Base-by-base conservation (phyloP, 2,113 vertebrate genomes). In the Orientallactaga bullata region DNA sequence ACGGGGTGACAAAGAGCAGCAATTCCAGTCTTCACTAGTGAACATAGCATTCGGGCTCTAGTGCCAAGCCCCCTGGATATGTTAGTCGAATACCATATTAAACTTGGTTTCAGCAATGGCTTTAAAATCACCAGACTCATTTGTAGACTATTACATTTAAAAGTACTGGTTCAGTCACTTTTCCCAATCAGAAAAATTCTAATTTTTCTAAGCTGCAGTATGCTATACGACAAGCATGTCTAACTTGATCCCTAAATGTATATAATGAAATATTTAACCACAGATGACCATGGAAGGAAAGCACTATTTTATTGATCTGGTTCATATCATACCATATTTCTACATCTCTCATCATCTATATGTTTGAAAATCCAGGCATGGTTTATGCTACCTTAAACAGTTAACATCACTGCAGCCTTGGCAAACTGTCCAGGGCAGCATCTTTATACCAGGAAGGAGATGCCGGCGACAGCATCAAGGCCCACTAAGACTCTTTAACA, bases 351-450 rank as follows among this genome's bases (percentile, higher is more conserved):
- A 61, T 96, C 23, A 42, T 97, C 96, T 97, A 11, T 94, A 89
- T 97, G 95, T 97, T 98, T 98, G 92, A 97, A 97, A 98, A 97
- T 96, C 96, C 81, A 69, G 96, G 96, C 89, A 97, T 90, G 97
- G 97, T 97, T 94, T 96, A 85, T 98, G 95, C 96, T 96, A 96
- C 95, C 94, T 96, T 88, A 95, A 96, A 96, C 88, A 39, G 95
- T 91, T 94, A 94, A 90, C 93, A 97, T 87, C 88, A 73, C 94
- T 94, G 91, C 84, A 96, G 96, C 96, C 93, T 95, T 98, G 97
- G 97, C 98, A 97, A 77, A 79, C 61, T 96, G 96, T 97, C 97
- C 93, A 89, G 95, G 81, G 91, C 98, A 66, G 95, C 86, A 82
- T 91, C 97, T 97, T 97, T 96, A 95, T 92, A 96, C 94, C 96